These are phyloP conservation scores for Anas bahamensis DNA, from an alignment of 2,797 vertebrate genomes.

Conservation along the genomic window DNA sequence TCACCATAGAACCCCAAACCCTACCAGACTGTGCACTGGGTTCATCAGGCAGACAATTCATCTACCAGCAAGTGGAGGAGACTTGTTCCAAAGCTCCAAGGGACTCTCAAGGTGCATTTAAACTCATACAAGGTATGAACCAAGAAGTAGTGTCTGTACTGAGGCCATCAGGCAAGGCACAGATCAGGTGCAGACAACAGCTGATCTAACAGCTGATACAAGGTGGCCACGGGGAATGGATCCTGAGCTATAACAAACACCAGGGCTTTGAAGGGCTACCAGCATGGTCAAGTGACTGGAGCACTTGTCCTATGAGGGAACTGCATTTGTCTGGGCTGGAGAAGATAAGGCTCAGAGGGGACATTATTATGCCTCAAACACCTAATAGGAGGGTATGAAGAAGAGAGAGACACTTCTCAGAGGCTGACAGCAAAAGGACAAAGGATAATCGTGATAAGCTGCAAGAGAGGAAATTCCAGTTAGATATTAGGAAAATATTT, in stretches of 20 bases:
- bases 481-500: not conserved
- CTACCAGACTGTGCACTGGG: not conserved
- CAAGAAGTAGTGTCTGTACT: not conserved
- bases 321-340: not conserved
- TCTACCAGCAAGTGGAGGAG: not conserved
- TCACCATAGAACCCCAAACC: not conserved
- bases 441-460: not conserved
- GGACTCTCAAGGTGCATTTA: not conserved
- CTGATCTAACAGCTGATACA: not conserved
- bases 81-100: not conserved
- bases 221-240: not conserved
- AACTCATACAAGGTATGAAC: not conserved
- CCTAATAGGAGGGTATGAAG: not conserved
- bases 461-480: not conserved
- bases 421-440: not conserved
- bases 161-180: not conserved
- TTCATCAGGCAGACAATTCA: not conserved
- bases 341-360: not conserved
- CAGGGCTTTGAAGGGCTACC: not conserved
- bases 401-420: not conserved
- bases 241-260: not conserved
- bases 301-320: not conserved
- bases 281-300: not conserved
- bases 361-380: not conserved
- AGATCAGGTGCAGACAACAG: not conserved